Base-by-base conservation (phyloP, 2,888 invertebrate species). In the Caenorhabditis imperialis region DNA sequence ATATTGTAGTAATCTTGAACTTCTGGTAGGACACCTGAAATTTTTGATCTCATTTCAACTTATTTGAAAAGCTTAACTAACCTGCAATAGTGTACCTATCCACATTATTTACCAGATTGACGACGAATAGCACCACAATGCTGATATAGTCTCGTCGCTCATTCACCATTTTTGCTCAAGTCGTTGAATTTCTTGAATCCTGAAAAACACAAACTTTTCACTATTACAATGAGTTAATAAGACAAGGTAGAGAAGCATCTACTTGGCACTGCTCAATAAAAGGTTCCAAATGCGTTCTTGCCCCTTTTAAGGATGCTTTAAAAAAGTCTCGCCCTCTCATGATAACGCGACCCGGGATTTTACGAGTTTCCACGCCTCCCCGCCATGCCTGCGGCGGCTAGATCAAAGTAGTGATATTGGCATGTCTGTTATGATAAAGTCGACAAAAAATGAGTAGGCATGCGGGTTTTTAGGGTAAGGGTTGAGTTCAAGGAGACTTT, bases 81-180 rank as follows among this genome's bases (percentile, higher is more conserved):
- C 97, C 96, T 86, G 97, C 96, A 82, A 97, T 91, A 60, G 97
- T 96, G 88, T 94, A 96, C 89, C 98, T 92, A 90, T 98, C 98
- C 95, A 97, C 96, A 88, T 97, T 98, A 90, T 98, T 98, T 88
- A 98, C 94, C 83, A 98, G 92, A 90, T 98, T 98, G 78, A 97
- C 93, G 88, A 92, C 94, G 89, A 94, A 79, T 3, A 79, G 67
- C 3, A 79, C 55, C 12, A 67, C 60, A 23, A 77, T 47, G 38
- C 73, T 70, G 42, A 77, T 51, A 42, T 79, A 79, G 25, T 79
- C 77, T 35, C 62, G 20, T 38, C 33, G 54, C 27, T 71, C 63
- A 37, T 79, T 76, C 5, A 77, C 79, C 79, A 79, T 79, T n/a
- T 47, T 63, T n/a, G n/a, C n/a, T n/a, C n/a, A n/a, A n/a, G n/a